Evolutionary conservation across 2,888 invertebrate species (phyloP).

Genomic region (Eristalis arbustorum): DNA sequence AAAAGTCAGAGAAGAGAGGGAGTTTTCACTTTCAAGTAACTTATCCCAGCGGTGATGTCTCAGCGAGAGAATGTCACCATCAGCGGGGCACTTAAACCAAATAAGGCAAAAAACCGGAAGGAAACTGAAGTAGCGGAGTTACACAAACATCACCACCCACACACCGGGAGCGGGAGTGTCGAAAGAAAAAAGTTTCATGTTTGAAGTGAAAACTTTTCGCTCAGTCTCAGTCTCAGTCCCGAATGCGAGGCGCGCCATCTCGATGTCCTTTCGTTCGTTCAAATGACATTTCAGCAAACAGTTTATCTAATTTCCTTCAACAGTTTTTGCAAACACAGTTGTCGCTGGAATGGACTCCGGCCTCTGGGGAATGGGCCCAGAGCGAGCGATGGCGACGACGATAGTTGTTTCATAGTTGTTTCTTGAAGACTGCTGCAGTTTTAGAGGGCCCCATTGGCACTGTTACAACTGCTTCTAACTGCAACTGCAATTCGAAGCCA

Average conservation of each 20-base stretch:
- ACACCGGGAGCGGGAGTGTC: background rate
- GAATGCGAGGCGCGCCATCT: slow-evolving; percentile 48
- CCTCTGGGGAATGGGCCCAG: background rate
- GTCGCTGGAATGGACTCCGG: background rate
- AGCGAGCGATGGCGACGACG: background rate
- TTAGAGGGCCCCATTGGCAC: slow-evolving; percentile 57
- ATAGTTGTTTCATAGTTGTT: slow-evolving; percentile 22
- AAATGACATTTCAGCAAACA: slow-evolving; percentile 70
- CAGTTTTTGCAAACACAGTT: slow-evolving; percentile 62
- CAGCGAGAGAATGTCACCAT: background rate
- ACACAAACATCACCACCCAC: background rate
- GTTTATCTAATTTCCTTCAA: slow-evolving; percentile 69
- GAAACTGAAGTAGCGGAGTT: slow-evolving; percentile 40
- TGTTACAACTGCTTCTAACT: slow-evolving; percentile 45
- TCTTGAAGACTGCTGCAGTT: slow-evolving; percentile 22
- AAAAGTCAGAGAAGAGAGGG: slow-evolving; percentile 61
- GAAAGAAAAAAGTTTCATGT: slow-evolving; percentile 41
- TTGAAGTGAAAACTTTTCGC: slow-evolving; percentile 61
- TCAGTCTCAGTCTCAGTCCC: slow-evolving; percentile 52
- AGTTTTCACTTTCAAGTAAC: slow-evolving; percentile 68
- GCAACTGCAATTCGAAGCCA: background rate
- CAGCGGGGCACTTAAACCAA: slow-evolving; percentile 53
- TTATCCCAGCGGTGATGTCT: slow-evolving; percentile 64
- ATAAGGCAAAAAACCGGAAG: background rate
- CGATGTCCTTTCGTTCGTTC: slow-evolving; percentile 47